A percentile compares a stretch with the other conserved stretches of the same genome.
These are phyloP conservation scores for Eristalinus sepulchralis DNA, from an alignment of 2,888 invertebrate genomes.

Conservation along the genomic window DNA sequence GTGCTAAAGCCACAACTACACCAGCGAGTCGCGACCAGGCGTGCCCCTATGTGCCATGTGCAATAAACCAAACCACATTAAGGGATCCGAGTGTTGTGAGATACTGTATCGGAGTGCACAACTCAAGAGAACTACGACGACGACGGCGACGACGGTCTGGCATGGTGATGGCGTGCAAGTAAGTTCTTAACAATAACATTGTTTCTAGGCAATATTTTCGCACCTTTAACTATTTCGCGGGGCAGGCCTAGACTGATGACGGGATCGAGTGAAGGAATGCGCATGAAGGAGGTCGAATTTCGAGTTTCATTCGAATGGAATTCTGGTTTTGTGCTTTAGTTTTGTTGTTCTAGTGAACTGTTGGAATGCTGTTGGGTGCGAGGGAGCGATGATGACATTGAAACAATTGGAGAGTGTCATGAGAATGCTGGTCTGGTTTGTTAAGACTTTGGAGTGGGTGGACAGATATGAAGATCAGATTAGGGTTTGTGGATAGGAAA, in stretches of 20 bases:
- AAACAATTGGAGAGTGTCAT: background rate
- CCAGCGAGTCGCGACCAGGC: constrained; percentile 15
- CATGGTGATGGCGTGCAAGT: background rate
- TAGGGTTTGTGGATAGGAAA: no score
- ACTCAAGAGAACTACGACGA: constrained; percentile 29
- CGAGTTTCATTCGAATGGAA: background rate
- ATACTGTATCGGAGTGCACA: constrained; percentile 56
- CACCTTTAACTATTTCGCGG: constrained; percentile 49
- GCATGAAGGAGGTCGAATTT: background rate
- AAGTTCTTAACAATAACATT: constrained; percentile 60
- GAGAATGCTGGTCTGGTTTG: background rate
- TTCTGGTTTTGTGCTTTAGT: background rate
- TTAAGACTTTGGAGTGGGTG: background rate
- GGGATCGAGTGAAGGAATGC: background rate
- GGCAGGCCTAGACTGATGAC: background rate
- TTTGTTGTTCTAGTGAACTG: background rate
- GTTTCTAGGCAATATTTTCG: constrained; percentile 60
- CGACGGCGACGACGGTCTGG: background rate
- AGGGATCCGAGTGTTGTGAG: constrained; percentile 54
- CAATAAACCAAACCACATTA: constrained; percentile 64
- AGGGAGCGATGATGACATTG: background rate
- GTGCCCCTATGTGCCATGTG: constrained; percentile 64
- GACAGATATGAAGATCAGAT: background rate
- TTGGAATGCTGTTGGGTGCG: constrained; percentile 2
- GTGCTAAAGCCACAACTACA: background rate